Percentiles rank a stretch among this genome's conserved stretches.
Conservation (phyloP, 2,113 vertebrate species). For the Verasper variegatus region DNA sequence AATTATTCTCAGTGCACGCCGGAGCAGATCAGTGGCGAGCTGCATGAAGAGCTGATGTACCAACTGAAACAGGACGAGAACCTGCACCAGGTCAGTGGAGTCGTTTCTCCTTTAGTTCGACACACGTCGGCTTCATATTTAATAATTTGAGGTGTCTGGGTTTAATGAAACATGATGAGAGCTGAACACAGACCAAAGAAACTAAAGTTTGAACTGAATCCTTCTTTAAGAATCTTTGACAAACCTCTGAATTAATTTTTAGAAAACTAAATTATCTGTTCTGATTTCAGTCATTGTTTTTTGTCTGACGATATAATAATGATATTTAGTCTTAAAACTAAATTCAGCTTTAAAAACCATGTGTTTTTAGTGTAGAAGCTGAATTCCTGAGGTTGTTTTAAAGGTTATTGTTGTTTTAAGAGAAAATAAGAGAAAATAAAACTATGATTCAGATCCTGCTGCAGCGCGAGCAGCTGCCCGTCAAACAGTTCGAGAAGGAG, state of each 20-base stretch:
- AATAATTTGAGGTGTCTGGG: too few relatives aligned
- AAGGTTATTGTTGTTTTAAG: not conserved
- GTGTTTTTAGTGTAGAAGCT: not conserved
- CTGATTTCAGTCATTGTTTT: too few relatives aligned
- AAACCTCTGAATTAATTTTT: too few relatives aligned
- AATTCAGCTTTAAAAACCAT: too few relatives aligned
- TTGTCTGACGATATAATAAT: too few relatives aligned
- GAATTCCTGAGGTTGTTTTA: not conserved
- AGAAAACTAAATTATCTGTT: too few relatives aligned
- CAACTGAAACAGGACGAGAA: conserved; percentile 87
- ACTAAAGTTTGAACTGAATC: too few relatives aligned
- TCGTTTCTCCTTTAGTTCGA: not conserved
- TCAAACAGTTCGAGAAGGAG: conserved; percentile 91
- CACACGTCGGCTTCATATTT: too few relatives aligned
- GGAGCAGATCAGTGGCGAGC: conserved; percentile 93
- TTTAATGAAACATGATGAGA: too few relatives aligned
- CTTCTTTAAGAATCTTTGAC: too few relatives aligned
- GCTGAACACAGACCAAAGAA: too few relatives aligned
- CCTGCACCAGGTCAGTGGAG: conserved; percentile 84
- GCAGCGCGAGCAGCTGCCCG: conserved; percentile 87
- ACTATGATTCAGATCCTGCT: conserved; percentile 81
- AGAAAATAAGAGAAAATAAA: not conserved
- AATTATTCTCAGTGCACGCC: conserved; percentile 85
- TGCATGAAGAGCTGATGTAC: conserved; percentile 86
- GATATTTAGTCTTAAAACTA: too few relatives aligned